Evolutionary conservation across 1,140 invertebrate species (phyloP).

Genomic region (Chrysopa pallens): DNA sequence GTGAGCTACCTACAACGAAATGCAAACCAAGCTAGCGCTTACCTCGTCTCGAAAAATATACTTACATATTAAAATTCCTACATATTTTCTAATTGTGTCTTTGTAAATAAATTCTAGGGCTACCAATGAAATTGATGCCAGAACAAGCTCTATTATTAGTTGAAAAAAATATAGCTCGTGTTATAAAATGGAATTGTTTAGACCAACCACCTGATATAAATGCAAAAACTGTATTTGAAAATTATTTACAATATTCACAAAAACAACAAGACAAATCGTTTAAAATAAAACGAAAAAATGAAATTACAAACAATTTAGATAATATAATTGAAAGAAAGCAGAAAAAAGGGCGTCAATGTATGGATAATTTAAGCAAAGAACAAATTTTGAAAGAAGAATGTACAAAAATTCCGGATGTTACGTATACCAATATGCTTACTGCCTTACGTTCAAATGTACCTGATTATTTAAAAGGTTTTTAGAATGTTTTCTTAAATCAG

Average conservation of each 20-base stretch:
- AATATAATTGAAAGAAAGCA: constrained; percentile 17
- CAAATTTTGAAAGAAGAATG: constrained; percentile 18
- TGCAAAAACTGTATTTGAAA: constrained; percentile 6
- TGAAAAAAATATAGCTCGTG: constrained; percentile 10
- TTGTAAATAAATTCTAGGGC: constrained; percentile 6
- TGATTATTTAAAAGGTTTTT: background rate
- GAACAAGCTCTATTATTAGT: constrained; percentile 16
- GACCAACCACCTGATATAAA: constrained; percentile 1
- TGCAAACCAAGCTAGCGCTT: too few relatives aligned
- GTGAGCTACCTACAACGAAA: too few relatives aligned
- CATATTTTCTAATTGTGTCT: too few relatives aligned
- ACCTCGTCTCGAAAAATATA: too few relatives aligned
- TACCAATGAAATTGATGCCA: constrained; percentile 14
- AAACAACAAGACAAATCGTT: constrained; percentile 13
- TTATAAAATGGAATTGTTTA: constrained; percentile 4
- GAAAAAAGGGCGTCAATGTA: constrained; percentile 6
- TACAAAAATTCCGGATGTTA: constrained; percentile 12
- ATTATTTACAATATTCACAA: constrained; percentile 11
- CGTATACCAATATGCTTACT: constrained; percentile 14
- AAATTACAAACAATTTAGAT: constrained; percentile 14
- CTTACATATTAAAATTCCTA: too few relatives aligned
- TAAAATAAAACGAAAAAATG: constrained; percentile 10
- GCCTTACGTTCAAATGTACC: constrained; percentile 9
- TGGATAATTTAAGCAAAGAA: constrained; percentile 10
- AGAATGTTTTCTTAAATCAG: too few relatives aligned